Evolutionary conservation across 1,140 invertebrate genomes (phyloP), one percentile per base, ranked within the genome.

Genomic region (Stratiolaelaps scimitus): DNA sequence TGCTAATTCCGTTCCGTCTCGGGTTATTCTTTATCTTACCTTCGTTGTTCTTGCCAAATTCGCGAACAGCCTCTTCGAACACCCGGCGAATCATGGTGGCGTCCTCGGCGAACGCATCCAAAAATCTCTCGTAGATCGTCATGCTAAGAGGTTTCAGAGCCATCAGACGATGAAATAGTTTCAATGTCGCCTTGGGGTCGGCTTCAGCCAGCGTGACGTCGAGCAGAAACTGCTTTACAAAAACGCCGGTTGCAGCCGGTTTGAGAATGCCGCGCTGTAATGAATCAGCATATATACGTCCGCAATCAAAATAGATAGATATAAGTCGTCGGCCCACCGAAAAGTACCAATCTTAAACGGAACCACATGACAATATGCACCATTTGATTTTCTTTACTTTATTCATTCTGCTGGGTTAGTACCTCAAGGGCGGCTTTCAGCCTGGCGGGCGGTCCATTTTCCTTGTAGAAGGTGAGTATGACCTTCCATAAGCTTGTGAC

Each of bases 181-280:
- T 60, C 53, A 60, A 23, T 29, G 53, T 34, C 34, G 26, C 26
- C 15, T 15, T 19, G 17, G 15, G 23, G 26, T 60, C 20, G 1
- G 26, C 53, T 2, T 60, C 4, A 10, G 17, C 15, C 53, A 60
- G 10, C 26, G 53, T 60, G 6, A 26, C 26, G 23, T 26, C 34
- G 2, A 60, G 17, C 26, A 60, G 20, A 15, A 19, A 17, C 23
- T 60, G 17, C 20, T 60, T 60, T 26, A 60, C 15, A 23, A 29
- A 60, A 17, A 29, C 23, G 1, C 53, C 53, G 15, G 34, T 60
- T 34, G 17, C 26, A 15, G 17, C 53, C 4, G 53, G 53, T 10
- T 60, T 60, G n/a, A 60, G 53, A 2, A 60, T n/a, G 26, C 53
- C 53, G 15, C 53, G 26, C 53, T 60, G 53, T 26, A 60, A 60